A percentile compares a stretch with the other conserved stretches of the same genome.
Evolutionary conservation across 1,140 invertebrate species (phyloP).

Genomic region (Zaprionus inermis): DNA sequence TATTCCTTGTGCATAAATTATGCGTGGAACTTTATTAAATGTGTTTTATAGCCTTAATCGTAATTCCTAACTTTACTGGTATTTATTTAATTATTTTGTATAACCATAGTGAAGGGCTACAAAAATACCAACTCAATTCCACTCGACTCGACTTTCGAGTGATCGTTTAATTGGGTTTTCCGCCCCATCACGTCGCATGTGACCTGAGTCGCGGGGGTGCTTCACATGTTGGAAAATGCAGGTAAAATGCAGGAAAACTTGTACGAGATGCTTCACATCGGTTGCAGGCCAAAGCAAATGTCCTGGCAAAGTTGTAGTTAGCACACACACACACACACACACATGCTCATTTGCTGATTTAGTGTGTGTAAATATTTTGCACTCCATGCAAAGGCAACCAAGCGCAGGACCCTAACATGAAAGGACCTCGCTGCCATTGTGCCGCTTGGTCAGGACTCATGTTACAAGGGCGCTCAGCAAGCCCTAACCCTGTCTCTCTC

Average conservation of each 20-base stretch:
- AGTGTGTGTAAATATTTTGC: slow-evolving; percentile 81
- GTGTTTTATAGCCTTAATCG: no score
- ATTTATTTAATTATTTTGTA: not conserved
- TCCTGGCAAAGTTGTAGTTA: slow-evolving; percentile 3
- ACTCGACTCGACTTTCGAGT: not conserved
- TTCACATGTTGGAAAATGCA: not conserved
- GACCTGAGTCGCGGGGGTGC: not conserved
- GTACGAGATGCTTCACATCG: not conserved
- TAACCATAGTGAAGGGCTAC: not conserved
- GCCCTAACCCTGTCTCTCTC: no score
- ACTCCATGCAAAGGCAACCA: slow-evolving; percentile 51
- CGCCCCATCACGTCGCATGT: not conserved
- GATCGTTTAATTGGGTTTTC: not conserved
- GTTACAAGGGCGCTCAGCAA: slow-evolving; percentile 60
- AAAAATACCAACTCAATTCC: not conserved
- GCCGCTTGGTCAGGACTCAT: slow-evolving; percentile 63
- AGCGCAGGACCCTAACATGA: slow-evolving; percentile 48
- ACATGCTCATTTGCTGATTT: slow-evolving; percentile 51
- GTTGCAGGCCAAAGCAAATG: not conserved
- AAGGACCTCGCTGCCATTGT: slow-evolving; percentile 53
- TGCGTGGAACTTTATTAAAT: no score
- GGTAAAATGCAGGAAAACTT: slow-evolving; percentile 1
- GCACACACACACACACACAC: slow-evolving; percentile 23
- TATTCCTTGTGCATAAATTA: no score
- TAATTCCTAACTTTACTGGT: no score